Base-by-base conservation (phyloP, 2,888 invertebrate species). In the Netelia fuscicornis region DNA sequence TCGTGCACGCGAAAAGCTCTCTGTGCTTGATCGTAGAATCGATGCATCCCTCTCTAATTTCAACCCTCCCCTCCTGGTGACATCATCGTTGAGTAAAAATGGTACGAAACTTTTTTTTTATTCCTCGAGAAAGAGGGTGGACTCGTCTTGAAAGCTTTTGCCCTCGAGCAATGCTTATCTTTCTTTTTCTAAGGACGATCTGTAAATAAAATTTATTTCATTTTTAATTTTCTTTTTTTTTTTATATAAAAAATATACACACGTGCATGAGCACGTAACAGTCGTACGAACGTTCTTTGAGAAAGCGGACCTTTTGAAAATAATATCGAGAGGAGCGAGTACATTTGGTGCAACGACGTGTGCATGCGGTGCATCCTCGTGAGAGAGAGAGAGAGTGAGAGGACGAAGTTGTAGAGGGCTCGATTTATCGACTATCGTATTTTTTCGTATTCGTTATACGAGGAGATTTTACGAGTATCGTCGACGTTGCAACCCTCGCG, bases 401-500 rank as follows among this genome's bases (percentile, higher is more conserved):
- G 42, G 11, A 8, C 2, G 48, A 56, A 52, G 52, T 52, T 2
- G 25, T 23, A 52, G 70, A 48, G 82, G 79, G 60, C 78, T 85
- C 85, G 85, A 85, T 85, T 85, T 85, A 85, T 85, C 82, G 85
- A 67, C 79, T 71, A 82, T 76, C 82, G 85, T 79, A 82, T 82
- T 85, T 82, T 79, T 82, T 74, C 74, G 78, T 83, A 85, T 85
- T 79, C 85, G 85, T 85, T 85, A 85, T 82, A 79, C 78, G 82
- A 85, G 82, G 79, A 80, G 72, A 85, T 85, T 85, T 84, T 85
- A 85, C 85, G 85, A 81, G 78, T 85, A 79, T 82, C 54, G 44
- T 71, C 60, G 52, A 65, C 60, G 70, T 56, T 67, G 85, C 74
- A 74, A 44, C 25, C 48, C 17, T 9, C 71, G 52, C 11, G 44